phyloP scores from a whole-genome alignment of 2,888 invertebrate species.

The Limnephilus marmoratus region DNA sequence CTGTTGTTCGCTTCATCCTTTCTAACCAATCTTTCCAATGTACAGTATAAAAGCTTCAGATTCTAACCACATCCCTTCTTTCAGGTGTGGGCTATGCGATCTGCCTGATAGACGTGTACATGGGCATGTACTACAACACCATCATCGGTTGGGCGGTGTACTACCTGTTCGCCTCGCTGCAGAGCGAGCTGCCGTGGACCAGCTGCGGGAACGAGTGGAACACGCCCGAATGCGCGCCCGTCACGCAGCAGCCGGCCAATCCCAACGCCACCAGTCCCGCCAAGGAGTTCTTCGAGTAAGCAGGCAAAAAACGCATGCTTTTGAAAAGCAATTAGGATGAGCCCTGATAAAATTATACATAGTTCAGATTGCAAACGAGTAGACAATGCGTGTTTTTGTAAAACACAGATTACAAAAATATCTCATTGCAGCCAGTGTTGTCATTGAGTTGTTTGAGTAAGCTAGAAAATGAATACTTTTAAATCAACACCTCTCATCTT shows the following conservation, averaged over 20 bases:
- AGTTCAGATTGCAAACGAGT: no score
- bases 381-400: no score
- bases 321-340: constrained; percentile 26
- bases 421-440: no score
- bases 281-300: constrained; percentile 93
- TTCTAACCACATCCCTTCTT: constrained; percentile 63
- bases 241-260: constrained; percentile 77
- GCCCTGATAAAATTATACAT: no score
- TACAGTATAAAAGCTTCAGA: no score
- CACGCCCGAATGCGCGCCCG: constrained; percentile 84
- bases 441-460: no score
- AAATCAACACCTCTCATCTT: no score
- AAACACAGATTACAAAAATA: no score
- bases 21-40: no score
- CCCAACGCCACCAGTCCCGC: constrained; percentile 86
- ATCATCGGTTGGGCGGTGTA: constrained; percentile 98
- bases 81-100: constrained; percentile 97
- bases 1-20: no score
- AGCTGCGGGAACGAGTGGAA: constrained; percentile 93
- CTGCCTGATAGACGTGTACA: constrained; percentile 95
- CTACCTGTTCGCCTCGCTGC: constrained; percentile 90
- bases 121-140: constrained; percentile 98
- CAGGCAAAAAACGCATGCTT: neutral
- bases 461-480: no score
- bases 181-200: constrained; percentile 90